Conservation (phyloP, 2,113 vertebrate species). For the Penelope pileata region DNA sequence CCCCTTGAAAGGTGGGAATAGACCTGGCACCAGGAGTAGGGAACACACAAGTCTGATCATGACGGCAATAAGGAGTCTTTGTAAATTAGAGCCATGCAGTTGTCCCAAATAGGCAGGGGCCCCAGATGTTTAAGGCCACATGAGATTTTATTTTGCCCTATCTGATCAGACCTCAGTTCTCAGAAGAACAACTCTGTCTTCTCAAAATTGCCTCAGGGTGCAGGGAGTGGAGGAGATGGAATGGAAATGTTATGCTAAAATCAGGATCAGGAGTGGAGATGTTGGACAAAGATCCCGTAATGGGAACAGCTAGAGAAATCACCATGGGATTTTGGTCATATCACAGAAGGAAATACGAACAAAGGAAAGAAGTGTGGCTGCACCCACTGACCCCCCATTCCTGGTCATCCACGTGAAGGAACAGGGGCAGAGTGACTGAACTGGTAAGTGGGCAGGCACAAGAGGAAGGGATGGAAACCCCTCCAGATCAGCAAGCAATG, state of each 20-base stretch:
- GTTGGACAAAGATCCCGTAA: neutral
- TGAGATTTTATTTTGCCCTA: neutral
- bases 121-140: neutral
- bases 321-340: neutral
- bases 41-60: fast-evolving
- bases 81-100: neutral
- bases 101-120: neutral
- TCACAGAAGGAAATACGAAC: neutral
- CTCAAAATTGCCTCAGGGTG: neutral
- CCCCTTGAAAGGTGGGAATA: neutral
- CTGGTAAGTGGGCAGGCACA: neutral
- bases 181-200: fast-evolving
- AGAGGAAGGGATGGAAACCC: neutral
- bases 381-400: neutral
- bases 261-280: neutral
- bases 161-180: neutral
- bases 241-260: neutral
- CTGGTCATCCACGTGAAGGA: neutral
- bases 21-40: neutral
- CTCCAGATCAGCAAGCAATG: neutral
- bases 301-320: neutral
- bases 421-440: fast-evolving
- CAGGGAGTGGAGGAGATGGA: neutral
- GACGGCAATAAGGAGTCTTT: neutral
- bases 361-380: neutral